A percentile compares a stretch with the other conserved stretches of the same genome.
phyloP scores from a whole-genome alignment of 2,113 vertebrate species.

The Entelurus aequoreus region DNA sequence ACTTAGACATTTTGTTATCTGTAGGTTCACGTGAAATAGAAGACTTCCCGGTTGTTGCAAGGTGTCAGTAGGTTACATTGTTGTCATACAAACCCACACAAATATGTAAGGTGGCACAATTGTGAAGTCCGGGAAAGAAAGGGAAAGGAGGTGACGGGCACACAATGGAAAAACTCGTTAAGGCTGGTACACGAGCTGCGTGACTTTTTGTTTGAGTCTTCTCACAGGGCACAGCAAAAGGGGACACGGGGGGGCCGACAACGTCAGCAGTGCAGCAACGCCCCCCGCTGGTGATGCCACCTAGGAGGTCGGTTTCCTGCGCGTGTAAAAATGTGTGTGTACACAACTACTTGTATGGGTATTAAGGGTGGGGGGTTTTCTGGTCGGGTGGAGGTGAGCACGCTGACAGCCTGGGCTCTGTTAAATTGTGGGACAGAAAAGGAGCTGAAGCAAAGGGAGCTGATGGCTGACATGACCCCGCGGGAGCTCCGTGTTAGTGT shows the following conservation, averaged over 20 bases:
- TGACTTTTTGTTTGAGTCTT: constrained; percentile 25
- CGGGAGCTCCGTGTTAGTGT: constrained; percentile 50
- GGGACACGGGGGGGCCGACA: constrained; percentile 39
- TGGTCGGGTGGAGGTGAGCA: constrained; percentile 61
- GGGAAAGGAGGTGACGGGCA: constrained; percentile 10
- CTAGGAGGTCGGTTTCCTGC: constrained; percentile 70
- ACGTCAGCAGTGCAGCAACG: constrained; percentile 55
- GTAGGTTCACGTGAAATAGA: too few relatives aligned
- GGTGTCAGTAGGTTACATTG: too few relatives aligned
- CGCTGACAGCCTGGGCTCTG: constrained; percentile 76
- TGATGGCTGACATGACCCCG: constrained; percentile 84
- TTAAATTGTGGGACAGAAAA: constrained; percentile 70
- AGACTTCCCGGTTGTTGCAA: too few relatives aligned
- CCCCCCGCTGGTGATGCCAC: constrained; percentile 68
- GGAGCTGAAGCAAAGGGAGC: constrained; percentile 75
- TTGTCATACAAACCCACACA: too few relatives aligned
- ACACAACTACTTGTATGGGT: constrained; percentile 4
- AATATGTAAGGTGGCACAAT: not conserved
- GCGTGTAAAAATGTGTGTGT: constrained; percentile 56
- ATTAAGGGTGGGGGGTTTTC: constrained; percentile 33
- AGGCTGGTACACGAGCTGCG: constrained; percentile 13
- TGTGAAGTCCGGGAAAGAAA: not conserved
- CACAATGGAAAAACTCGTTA: constrained; percentile 15
- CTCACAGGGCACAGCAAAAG: constrained; percentile 33
- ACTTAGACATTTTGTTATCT: too few relatives aligned